Evolutionary conservation across 2,797 vertebrate genomes (phyloP), one percentile per base, ranked within the genome.

Genomic region (Onychomys torridus): DNA sequence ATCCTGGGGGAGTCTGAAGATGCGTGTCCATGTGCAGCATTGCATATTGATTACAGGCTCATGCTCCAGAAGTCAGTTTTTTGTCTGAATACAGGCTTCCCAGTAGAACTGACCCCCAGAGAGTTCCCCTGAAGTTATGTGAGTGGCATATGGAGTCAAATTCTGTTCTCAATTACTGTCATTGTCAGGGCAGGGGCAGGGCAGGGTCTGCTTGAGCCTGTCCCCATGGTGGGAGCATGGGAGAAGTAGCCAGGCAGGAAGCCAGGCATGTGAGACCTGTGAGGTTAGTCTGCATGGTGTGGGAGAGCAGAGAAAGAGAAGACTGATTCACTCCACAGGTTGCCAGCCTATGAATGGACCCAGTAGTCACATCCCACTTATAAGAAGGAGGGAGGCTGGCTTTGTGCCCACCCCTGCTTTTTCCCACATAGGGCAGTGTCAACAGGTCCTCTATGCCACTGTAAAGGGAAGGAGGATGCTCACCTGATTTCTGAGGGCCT

Each of bases 21-120:
- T 1, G 1, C 40, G 0, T 0, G 0, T 11, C 34, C 2, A 0
- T 3, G 5, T 7, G 10, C n/a, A 12, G 5, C 7, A 6, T 0
- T 0, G 1, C 69, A 37, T 0, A 52, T 27, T 23, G 21, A n/a
- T 52, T 25, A 43, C 40, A 57, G 82, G 5, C 0, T 0, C 2
- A 14, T 11, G 19, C 77, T 43, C 29, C 11, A 91, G 49, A 14
- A 57, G 37, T 82, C 25, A 5, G 17, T 2, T 23, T 52, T 57
- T 32, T 69, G 12, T 57, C n/a, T 40, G 67, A 91, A 85, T 52
- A 61, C 25, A 16, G 21, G 13, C 34, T 5, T 40, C 9, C n/a
- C n/a, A 32, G 40, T 0, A 77, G 52, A 55, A 76, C 16, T 49
- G 25, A 34, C 34, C 10, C 71, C 0, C 19, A 43, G 6, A 75